Evolutionary conservation across 2,113 vertebrate species (phyloP).

Genomic region (Podilymbus podiceps): DNA sequence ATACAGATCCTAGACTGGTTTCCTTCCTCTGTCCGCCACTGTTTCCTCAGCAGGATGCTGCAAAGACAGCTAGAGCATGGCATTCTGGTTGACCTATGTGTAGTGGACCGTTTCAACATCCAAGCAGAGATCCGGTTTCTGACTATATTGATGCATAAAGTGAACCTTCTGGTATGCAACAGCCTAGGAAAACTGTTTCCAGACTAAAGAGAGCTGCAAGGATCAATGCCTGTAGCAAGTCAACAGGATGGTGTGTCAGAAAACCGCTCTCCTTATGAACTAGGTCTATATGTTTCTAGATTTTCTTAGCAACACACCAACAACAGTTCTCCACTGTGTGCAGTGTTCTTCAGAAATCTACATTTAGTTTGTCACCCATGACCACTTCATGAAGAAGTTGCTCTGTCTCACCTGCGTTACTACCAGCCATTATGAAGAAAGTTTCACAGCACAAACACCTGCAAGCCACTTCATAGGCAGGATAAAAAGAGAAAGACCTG

Average conservation of each 20-base stretch:
- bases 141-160: neutral
- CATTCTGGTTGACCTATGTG: neutral
- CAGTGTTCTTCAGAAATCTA: neutral
- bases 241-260: neutral
- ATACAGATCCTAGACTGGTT: neutral
- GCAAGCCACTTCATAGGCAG: neutral
- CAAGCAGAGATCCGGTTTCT: neutral
- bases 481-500: neutral
- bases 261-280: rapidly evolving
- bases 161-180: neutral
- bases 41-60: neutral
- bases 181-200: neutral
- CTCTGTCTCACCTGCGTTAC: neutral
- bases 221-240: neutral
- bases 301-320: neutral
- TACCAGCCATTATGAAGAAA: neutral
- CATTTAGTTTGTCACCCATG: neutral
- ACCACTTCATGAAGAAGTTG: neutral
- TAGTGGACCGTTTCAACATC: neutral
- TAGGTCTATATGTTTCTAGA: neutral
- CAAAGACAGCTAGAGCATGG: neutral
- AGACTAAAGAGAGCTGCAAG: neutral
- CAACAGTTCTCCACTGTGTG: neutral
- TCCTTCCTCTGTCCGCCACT: neutral
- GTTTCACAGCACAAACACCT: neutral